Evolutionary conservation across 2,113 vertebrate species (phyloP).

Genomic region (Erpornis zantholeuca): DNA sequence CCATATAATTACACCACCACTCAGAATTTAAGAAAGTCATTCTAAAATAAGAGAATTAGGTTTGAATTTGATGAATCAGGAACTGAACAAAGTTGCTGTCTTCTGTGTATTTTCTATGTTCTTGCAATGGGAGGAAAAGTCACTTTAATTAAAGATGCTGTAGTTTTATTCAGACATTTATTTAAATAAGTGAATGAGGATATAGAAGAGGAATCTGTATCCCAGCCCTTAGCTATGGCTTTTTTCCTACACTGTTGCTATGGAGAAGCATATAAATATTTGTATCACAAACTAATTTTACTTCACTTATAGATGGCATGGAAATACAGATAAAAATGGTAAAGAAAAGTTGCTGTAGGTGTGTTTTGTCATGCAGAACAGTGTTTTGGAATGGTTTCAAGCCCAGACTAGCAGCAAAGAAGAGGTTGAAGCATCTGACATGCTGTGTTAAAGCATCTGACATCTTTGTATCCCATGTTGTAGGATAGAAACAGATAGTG

Average conservation of each 20-base stretch:
- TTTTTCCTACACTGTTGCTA: constrained; percentile 17
- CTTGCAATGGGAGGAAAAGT: background rate
- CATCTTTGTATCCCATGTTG: background rate
- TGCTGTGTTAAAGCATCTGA: background rate
- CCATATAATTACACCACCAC: background rate
- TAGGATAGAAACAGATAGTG: background rate
- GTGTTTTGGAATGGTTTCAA: background rate
- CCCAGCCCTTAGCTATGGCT: background rate
- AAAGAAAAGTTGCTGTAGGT: background rate
- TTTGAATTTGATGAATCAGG: background rate
- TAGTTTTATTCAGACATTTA: background rate
- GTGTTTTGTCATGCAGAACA: background rate
- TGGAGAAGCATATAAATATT: constrained; percentile 39
- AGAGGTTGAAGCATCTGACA: background rate
- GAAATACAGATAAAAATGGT: constrained; percentile 12
- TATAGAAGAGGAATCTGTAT: background rate
- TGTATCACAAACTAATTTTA: constrained; percentile 14
- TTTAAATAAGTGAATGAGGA: background rate
- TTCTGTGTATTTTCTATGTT: background rate
- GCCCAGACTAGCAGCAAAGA: background rate
- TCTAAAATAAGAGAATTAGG: background rate
- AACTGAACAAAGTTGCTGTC: background rate
- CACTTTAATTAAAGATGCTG: background rate
- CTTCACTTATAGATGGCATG: background rate
- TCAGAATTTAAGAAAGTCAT: background rate